These are phyloP conservation scores for Sitta carolinensis DNA, from an alignment of 2,797 vertebrate species.

Conservation along the genomic window DNA sequence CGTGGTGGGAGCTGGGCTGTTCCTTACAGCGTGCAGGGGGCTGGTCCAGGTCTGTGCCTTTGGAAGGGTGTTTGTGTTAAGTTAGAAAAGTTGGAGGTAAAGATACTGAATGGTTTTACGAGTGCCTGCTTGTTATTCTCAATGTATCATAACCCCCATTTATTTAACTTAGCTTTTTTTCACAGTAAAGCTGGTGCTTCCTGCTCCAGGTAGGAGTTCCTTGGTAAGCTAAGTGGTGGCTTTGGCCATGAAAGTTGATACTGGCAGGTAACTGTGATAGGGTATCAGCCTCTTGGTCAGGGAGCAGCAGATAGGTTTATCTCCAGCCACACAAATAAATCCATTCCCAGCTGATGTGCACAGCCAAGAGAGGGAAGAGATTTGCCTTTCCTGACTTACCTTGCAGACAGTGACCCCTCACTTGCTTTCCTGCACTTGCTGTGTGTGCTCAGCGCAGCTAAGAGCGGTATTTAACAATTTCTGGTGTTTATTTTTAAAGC, in stretches of 20 bases:
- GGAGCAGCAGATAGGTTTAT: not conserved
- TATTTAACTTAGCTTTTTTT: not conserved
- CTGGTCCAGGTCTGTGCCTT: not conserved
- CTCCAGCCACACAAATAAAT: not conserved
- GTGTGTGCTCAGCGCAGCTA: not conserved
- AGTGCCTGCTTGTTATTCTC: not conserved
- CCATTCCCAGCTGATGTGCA: not conserved
- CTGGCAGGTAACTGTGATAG: fast-evolving
- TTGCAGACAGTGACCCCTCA: not conserved
- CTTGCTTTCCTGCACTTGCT: not conserved
- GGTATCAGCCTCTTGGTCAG: not conserved
- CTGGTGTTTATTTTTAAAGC: slow-evolving; percentile 7
- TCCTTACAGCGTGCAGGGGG: not conserved
- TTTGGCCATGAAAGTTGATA: not conserved
- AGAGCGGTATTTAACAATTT: not conserved
- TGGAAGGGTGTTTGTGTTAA: not conserved
- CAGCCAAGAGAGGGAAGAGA: not conserved
- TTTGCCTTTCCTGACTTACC: not conserved
- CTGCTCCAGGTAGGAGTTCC: not conserved
- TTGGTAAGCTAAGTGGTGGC: not conserved
- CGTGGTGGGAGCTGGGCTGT: fast-evolving
- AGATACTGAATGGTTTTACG: not conserved
- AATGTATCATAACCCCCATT: not conserved
- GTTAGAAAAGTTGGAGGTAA: not conserved
- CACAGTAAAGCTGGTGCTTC: not conserved